Percentiles rank a stretch among this genome's conserved stretches.
Evolutionary conservation across 2,888 invertebrate species (phyloP).

Genomic region (Cyclophora punctaria): DNA sequence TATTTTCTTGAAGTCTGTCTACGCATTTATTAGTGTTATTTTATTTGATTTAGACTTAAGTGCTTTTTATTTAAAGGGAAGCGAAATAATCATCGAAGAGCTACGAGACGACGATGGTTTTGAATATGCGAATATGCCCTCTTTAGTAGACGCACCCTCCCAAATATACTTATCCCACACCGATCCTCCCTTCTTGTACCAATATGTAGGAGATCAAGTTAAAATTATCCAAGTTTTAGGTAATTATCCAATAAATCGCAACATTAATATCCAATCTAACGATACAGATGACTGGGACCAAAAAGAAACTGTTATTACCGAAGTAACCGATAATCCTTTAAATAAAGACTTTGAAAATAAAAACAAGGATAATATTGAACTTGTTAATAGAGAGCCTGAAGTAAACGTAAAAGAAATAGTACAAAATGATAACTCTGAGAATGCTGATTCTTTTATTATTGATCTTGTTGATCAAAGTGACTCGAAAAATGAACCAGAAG

Average conservation of each 20-base stretch:
- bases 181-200: constrained; percentile 63
- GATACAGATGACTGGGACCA: constrained; percentile 44
- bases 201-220: constrained; percentile 61
- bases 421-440: too few species aligned
- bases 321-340: constrained; percentile 2
- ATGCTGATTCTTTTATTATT: too few species aligned
- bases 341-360: constrained; percentile 19
- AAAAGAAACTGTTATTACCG: constrained; percentile 21
- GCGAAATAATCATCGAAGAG: constrained; percentile 71
- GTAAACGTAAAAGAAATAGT: too few species aligned
- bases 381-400: too few species aligned
- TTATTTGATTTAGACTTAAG: constrained; percentile 59
- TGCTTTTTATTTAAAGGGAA: constrained; percentile 72
- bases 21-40: constrained; percentile 59
- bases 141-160: constrained; percentile 52
- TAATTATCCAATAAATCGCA: constrained; percentile 49
- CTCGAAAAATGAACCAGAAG: too few species aligned
- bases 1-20: constrained; percentile 41
- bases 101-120: constrained; percentile 62
- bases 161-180: constrained; percentile 58
- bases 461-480: too few species aligned
- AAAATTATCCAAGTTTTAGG: constrained; percentile 62
- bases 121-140: constrained; percentile 66
- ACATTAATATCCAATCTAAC: constrained; percentile 33
- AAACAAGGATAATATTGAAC: constrained; percentile 2